Base-by-base conservation (phyloP, 1,140 invertebrate genomes). In the Acromyrmex echinatior region DNA sequence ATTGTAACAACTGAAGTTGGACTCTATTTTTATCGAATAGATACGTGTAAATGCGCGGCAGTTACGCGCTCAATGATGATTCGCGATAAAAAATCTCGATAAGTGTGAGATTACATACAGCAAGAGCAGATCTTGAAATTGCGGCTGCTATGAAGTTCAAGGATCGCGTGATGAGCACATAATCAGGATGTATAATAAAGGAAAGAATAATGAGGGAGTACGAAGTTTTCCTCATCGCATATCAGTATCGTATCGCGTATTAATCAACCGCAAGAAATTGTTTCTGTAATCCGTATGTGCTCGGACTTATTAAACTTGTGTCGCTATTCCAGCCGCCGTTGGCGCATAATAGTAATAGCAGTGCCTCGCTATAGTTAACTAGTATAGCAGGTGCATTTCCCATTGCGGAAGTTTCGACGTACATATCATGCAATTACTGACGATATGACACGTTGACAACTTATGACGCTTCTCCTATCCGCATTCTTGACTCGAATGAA, bases 21-120 rank as follows among this genome's bases (percentile, higher is more conserved):
- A 53, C 10, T 80, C n/a, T 53, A 21, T 45, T n/a, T 53, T 28
- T 66, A 25, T 14, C 16, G n/a, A 7, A 68, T 68, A 35, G n/a
- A 80, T 14, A 35, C n/a, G 0, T 80, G 28, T n/a, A 68, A 70
- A 80, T 31, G 45, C 45, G 18, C 28, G 28, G 12, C 28, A 79
- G 76, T 65, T 49, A 78, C n/a, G 10, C 25, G 21, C 9, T 53
- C 62, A 45, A 35, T 53, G 45, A 66, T 68, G 28, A 68, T 68
- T 65, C 45, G 78, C 49, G 70, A 76, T 74, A 35, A 82, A 82
- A 82, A 58, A 76, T 62, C 56, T 76, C 35, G 68, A 74, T 62
- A 82, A 60, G 3, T 49, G 70, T 45, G n/a, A 49, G 28, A 80
- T 80, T 80, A 80, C 49, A 9, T 53, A 45, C 63, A 49, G 63